Percentiles rank a stretch among this genome's conserved stretches.
phyloP scores from a whole-genome alignment of 2,888 invertebrate species.

The Nephrotoma flavescens region DNA sequence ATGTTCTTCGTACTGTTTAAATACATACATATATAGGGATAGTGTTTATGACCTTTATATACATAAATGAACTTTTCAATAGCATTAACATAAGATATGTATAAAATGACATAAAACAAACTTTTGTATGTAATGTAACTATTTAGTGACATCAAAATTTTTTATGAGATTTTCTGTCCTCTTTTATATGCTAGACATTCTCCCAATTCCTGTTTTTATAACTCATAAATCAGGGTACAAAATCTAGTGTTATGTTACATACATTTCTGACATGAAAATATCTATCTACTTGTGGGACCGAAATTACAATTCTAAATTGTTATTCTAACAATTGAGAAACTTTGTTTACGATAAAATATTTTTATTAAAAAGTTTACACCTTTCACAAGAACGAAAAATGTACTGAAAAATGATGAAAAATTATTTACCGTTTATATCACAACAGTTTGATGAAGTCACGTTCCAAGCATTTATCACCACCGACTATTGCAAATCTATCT shows the following conservation, averaged over 20 bases:
- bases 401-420: not conserved
- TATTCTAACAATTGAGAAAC: not conserved
- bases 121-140: not conserved
- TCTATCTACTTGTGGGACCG: not conserved
- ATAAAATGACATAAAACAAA: not conserved
- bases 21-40: not conserved
- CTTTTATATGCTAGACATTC: not conserved
- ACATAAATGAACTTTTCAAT: not conserved
- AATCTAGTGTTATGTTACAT: not conserved
- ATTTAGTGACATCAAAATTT: not conserved
- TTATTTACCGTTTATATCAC: not conserved
- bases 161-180: not conserved
- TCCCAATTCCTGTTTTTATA: not conserved
- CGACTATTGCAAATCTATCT: not conserved
- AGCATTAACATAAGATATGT: not conserved
- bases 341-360: not conserved
- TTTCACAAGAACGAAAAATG: not conserved
- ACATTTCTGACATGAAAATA: not conserved
- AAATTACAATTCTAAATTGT: not conserved
- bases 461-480: not conserved
- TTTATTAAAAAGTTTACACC: not conserved
- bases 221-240: not conserved
- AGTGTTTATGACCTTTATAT: not conserved
- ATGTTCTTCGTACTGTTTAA: not conserved
- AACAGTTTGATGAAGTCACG: not conserved